These are phyloP conservation scores for Apotomis turbidana DNA, from an alignment of 2,888 invertebrate species.

Conservation along the genomic window DNA sequence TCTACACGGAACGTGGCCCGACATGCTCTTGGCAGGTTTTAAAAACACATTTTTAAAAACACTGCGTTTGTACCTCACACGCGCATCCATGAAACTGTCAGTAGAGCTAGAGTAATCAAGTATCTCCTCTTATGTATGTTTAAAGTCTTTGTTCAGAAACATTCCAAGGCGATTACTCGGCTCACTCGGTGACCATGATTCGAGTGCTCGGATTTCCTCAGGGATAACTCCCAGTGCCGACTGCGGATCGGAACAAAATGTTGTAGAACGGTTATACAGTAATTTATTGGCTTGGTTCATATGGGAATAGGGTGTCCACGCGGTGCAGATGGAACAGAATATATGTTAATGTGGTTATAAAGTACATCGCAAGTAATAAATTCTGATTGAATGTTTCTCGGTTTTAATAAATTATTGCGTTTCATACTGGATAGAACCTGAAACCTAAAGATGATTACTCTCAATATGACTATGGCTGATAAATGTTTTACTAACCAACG, in stretches of 20 bases:
- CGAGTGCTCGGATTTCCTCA: constrained; percentile 10
- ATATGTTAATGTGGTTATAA: not conserved
- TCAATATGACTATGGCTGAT: no score
- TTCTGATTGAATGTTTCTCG: no score
- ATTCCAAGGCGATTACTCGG: not conserved
- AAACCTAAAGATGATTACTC: no score
- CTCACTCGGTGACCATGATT: constrained; percentile 16
- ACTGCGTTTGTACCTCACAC: no score
- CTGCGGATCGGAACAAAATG: constrained; percentile 29
- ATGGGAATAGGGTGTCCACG: constrained; percentile 10
- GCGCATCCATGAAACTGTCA: no score
- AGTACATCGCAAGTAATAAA: no score
- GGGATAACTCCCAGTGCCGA: constrained; percentile 29
- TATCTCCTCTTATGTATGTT: not conserved
- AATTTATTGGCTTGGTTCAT: constrained; percentile 32
- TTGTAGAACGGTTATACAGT: constrained; percentile 31
- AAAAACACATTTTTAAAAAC: no score
- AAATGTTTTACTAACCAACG: no score
- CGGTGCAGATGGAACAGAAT: not conserved
- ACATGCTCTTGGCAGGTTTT: no score
- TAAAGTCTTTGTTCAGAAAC: not conserved
- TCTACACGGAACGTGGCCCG: no score
- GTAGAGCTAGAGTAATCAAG: no score
- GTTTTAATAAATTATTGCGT: not conserved
- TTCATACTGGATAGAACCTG: no score